Evolutionary conservation across 2,797 vertebrate species (phyloP).

Genomic region (Hippopotamyrus pictus): DNA sequence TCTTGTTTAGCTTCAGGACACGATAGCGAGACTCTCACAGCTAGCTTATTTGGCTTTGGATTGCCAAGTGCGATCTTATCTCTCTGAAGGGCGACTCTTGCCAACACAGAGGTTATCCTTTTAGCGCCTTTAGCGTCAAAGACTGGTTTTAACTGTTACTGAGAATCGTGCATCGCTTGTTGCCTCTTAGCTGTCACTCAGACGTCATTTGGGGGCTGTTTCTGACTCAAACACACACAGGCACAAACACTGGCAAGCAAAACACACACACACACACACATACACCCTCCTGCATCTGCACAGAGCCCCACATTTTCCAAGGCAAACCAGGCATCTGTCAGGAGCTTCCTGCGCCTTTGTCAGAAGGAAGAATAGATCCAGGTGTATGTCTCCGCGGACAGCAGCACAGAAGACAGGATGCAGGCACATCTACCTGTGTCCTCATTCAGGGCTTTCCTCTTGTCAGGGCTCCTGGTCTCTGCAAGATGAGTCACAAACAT

Average conservation of each 20-base stretch:
- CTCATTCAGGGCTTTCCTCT: neutral
- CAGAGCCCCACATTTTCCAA: neutral
- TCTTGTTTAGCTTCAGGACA: neutral
- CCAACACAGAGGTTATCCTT: neutral
- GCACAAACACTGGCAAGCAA: neutral
- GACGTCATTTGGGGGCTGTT: neutral
- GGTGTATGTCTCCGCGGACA: neutral
- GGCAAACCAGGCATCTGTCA: neutral
- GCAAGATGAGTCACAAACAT: constrained; percentile 21
- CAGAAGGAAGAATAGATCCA: neutral
- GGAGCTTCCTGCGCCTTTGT: neutral
- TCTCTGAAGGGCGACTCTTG: neutral
- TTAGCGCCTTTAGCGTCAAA: neutral
- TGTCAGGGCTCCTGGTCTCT: neutral
- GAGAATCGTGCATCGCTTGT: neutral
- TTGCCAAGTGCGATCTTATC: neutral
- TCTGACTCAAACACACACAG: neutral
- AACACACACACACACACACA: neutral
- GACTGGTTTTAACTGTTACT: neutral
- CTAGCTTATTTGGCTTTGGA: neutral
- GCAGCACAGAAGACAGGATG: neutral
- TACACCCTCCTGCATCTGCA: neutral
- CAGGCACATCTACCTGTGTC: neutral
- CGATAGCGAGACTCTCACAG: neutral
- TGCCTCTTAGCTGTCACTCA: neutral